Base-by-base conservation (phyloP, 2,113 vertebrate genomes). In the Toxotes chatareus region DNA sequence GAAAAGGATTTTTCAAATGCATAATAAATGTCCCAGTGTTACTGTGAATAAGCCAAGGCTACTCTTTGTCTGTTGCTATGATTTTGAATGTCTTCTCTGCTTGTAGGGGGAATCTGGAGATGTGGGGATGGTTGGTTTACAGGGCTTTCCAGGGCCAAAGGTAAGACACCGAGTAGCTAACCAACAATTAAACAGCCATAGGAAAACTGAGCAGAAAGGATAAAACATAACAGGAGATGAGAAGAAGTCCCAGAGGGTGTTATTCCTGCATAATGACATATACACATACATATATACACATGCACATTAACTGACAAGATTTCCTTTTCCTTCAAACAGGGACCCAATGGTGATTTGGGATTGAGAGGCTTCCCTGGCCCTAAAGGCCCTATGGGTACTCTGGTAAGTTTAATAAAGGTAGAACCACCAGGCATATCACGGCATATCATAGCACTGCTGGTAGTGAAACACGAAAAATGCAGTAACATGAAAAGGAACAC, bases 71-170 rank as follows among this genome's bases (percentile, higher is more conserved):
- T 49, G 9, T 44, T 3, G 27, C 38, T 66, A 21, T 79, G 7
- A 62, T 51, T n/a, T 27, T 75, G 4, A 40, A 42, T 86, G 11
- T 85, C n/a, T 62, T 85, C 36, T 77, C 56, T 76, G 23, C 93
- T 46, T 82, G 46, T n/a, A 99, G 98, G 98, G 98, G 59, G 96
- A 99, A 85, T 68, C 93, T 81, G 98, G 98, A 88, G 92, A 96
- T 86, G 92, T 80, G 89, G 98, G 98, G 69, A 92, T 97, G 82
- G 94, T 93, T 89, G 98, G 98, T 31, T 96, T 99, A 86, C 97
- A 96, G 79, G 98, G 98, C 86, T 98, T 99, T 80, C 96, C 97
- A 86, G 98, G 98, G 21, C 98, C 97, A 73, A 97, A 95, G 95
- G 98, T 99, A 93, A 83, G 95, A 93, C 8, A 57, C 11, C 14